Conservation (phyloP, 2,888 invertebrate species). For the Linnaemya tessellans region DNA sequence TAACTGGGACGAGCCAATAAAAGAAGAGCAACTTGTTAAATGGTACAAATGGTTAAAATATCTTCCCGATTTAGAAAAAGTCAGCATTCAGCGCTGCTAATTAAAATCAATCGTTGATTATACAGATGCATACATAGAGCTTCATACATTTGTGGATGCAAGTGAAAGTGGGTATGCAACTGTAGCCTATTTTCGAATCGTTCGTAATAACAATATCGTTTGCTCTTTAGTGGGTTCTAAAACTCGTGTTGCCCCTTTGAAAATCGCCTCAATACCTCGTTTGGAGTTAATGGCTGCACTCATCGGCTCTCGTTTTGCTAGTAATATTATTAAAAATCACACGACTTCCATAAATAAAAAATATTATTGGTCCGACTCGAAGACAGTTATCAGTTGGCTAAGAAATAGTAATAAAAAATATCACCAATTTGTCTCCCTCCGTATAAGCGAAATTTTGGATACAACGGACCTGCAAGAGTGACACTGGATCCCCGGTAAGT, state of each 20-base stretch:
- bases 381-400: no score
- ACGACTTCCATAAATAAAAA: slow-evolving; percentile 25
- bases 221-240: slow-evolving; percentile 41
- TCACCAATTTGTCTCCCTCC: neutral
- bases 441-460: no score
- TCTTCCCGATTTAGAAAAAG: slow-evolving; percentile 68
- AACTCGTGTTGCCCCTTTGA: slow-evolving; percentile 18
- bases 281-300: slow-evolving; percentile 73
- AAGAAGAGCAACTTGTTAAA: slow-evolving; percentile 38
- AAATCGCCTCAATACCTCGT: slow-evolving; percentile 63
- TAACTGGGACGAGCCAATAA: slow-evolving; percentile 60
- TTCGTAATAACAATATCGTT: slow-evolving; percentile 15
- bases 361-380: no score
- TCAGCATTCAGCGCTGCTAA: slow-evolving; percentile 73
- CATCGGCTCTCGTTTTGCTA: slow-evolving; percentile 69
- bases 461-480: slow-evolving; percentile 5
- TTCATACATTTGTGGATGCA: slow-evolving; percentile 67
- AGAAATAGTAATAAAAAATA: slow-evolving; percentile 55
- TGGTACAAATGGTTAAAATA: slow-evolving; percentile 72
- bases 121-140: slow-evolving; percentile 33
- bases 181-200: slow-evolving; percentile 43
- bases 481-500: no score
- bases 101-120: slow-evolving; percentile 42
- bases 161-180: slow-evolving; percentile 56
- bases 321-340: slow-evolving; percentile 49